Base-by-base conservation (phyloP, 2,888 invertebrate genomes). In the Stegophylla sp. region DNA sequence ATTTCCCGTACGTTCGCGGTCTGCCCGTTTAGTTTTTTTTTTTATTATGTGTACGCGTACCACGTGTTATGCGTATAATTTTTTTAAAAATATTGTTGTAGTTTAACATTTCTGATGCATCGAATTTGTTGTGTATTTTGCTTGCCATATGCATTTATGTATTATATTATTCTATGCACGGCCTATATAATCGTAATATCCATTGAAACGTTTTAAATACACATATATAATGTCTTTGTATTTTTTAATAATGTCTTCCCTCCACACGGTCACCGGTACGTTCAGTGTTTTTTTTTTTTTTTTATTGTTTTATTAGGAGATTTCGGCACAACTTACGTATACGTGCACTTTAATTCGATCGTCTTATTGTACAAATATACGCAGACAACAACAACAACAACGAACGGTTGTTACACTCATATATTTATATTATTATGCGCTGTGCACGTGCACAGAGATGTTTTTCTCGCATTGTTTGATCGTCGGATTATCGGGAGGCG, bases 401-500 rank as follows among this genome's bases (percentile, higher is more conserved):
- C 7, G 7, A 13, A 28, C n/a, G n/a, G n/a, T n/a, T 28, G 17
- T 17, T 1, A 17, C 1, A 7, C 23, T 7, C 17, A 28, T 17
- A 28, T 4, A 17, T n/a, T n/a, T n/a, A n/a, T n/a, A n/a, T n/a
- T n/a, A n/a, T n/a, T n/a, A n/a, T n/a, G n/a, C n/a, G n/a, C n/a
- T 3, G 26, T 13, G 59, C 26, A 59, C 26, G 59, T 26, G 17
- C 69, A 10, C 20, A 72, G 41, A 48, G 28, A 1, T 26, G 28
- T 51, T 74, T n/a, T 63, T 26, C 15, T 34, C 48, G 41, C 23
- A 41, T 69, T 77, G 77, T 79, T 77, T 69, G 77, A 61, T 69
- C 45, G 45, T 69, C 69, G 51, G 77, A 79, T 79, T 61, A 61
- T 48, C 20, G 15, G 28, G 28, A 26, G 45, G 45, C 43, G 51